These are phyloP conservation scores for Mola mola DNA, from an alignment of 2,113 vertebrate genomes.

Conservation along the genomic window DNA sequence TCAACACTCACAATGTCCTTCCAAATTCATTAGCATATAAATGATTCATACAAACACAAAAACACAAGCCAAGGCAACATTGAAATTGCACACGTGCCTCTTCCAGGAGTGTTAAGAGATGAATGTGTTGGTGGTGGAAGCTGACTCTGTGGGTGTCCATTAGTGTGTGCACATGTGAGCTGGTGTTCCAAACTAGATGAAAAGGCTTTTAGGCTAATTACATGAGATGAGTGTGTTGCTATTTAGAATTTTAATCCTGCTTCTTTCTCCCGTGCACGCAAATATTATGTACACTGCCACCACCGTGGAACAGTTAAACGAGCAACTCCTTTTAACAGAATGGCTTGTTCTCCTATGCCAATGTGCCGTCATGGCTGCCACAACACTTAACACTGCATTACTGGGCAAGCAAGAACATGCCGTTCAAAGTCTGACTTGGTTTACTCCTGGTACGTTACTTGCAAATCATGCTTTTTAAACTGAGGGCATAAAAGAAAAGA, in stretches of 20 bases:
- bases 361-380: conserved; percentile 6
- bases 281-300: conserved; percentile 16
- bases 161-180: conserved; percentile 1
- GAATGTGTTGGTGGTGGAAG: conserved; percentile 34
- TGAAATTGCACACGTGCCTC: conserved; percentile 45
- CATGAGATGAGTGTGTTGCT: conserved; percentile 47
- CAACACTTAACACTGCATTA: conserved; percentile 16
- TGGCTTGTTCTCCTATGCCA: conserved; percentile 15
- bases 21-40: conserved; percentile 71
- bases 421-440: conserved; percentile 24
- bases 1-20: conserved; percentile 40
- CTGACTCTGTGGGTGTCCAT: conserved; percentile 38
- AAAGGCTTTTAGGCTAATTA: conserved; percentile 78
- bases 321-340: conserved; percentile 33
- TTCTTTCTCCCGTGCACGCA: neutral
- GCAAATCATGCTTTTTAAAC: conserved; percentile 30
- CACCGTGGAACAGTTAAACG: conserved; percentile 24
- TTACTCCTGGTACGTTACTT: conserved; percentile 2
- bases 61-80: conserved; percentile 11
- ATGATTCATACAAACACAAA: conserved; percentile 56
- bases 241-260: conserved; percentile 49
- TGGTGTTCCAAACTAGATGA: conserved; percentile 53
- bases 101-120: conserved; percentile 46
- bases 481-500: neutral
- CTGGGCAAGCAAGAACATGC: conserved; percentile 34